A percentile compares a stretch with the other conserved stretches of the same genome.
These are phyloP conservation scores for Desmophyllum pertusum DNA, from an alignment of 92 coral and sea anemone species.

Conservation along the genomic window DNA sequence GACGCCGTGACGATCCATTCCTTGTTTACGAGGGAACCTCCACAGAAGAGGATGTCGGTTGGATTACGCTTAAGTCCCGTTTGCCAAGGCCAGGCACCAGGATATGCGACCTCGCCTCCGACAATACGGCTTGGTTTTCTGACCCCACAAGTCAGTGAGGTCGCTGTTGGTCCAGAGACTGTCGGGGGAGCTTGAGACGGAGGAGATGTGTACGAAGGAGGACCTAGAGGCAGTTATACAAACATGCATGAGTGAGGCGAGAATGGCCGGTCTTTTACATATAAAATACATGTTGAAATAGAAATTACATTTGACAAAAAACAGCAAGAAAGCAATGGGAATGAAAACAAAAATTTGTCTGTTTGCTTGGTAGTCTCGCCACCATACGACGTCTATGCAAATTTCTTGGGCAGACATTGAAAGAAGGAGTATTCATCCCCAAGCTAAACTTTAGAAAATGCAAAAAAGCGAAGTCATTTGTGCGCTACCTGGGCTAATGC, in stretches of 20 bases:
- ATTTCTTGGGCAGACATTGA: too few relatives aligned
- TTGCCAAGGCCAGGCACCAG: conserved; percentile 86
- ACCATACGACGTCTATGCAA: too few relatives aligned
- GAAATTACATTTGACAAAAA: too few relatives aligned
- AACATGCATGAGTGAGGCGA: background rate
- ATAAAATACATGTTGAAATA: too few relatives aligned
- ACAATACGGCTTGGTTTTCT: conserved; percentile 68
- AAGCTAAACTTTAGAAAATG: too few relatives aligned
- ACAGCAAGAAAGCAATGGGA: too few relatives aligned
- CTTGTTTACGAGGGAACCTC: conserved; percentile 62
- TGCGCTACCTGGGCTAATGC: too few relatives aligned
- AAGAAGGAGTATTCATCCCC: too few relatives aligned
- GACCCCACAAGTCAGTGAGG: conserved; percentile 54
- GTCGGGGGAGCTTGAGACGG: background rate
- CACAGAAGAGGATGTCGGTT: conserved; percentile 54
- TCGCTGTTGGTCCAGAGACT: conserved; percentile 18
- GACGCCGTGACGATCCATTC: conserved; percentile 78
- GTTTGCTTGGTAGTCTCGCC: too few relatives aligned
- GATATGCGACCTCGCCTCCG: conserved; percentile 65
- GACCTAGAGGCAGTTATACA: background rate
- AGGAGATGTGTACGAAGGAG: background rate
- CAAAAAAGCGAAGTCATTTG: too few relatives aligned
- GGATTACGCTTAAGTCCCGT: conserved; percentile 46
- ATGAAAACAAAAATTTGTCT: too few relatives aligned
- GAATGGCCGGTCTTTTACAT: too few relatives aligned